Evolutionary conservation across 2,888 invertebrate genomes (phyloP).

Genomic region (Hydrotaea diabolus): DNA sequence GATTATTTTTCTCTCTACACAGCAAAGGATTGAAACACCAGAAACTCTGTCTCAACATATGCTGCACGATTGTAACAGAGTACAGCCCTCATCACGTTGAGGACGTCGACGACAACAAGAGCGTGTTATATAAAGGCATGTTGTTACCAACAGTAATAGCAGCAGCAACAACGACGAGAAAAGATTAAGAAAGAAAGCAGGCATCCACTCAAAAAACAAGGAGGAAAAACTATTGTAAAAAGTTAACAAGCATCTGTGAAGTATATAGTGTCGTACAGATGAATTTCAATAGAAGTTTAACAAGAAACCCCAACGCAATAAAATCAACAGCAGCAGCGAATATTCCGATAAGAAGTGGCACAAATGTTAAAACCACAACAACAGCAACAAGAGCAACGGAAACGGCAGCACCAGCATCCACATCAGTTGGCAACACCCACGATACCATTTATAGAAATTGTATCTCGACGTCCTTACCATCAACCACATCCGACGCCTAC

Average conservation of each 20-base stretch:
- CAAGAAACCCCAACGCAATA: constrained; percentile 50
- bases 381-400: constrained; percentile 9
- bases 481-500: neutral
- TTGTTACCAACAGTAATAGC: constrained; percentile 12
- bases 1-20: neutral
- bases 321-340: constrained; percentile 32
- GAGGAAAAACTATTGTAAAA: constrained; percentile 27
- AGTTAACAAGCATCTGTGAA: constrained; percentile 48
- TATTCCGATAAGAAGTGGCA: constrained; percentile 35
- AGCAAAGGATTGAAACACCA: neutral
- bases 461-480: constrained; percentile 31
- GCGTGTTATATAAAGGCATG: constrained; percentile 13
- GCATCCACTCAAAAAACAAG: constrained; percentile 10
- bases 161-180: neutral
- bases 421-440: constrained; percentile 42
- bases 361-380: constrained; percentile 59
- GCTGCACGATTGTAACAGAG: neutral
- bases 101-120: constrained; percentile 10
- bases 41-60: neutral
- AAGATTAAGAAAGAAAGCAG: neutral
- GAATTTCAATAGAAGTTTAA: constrained; percentile 56
- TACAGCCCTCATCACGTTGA: constrained; percentile 20
- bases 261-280: constrained; percentile 41
- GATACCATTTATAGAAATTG: constrained; percentile 27
- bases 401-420: constrained; percentile 33